Percentiles rank a stretch among this genome's conserved stretches.
phyloP scores from a whole-genome alignment of 2,113 vertebrate genomes.

The Ursus arctos region DNA sequence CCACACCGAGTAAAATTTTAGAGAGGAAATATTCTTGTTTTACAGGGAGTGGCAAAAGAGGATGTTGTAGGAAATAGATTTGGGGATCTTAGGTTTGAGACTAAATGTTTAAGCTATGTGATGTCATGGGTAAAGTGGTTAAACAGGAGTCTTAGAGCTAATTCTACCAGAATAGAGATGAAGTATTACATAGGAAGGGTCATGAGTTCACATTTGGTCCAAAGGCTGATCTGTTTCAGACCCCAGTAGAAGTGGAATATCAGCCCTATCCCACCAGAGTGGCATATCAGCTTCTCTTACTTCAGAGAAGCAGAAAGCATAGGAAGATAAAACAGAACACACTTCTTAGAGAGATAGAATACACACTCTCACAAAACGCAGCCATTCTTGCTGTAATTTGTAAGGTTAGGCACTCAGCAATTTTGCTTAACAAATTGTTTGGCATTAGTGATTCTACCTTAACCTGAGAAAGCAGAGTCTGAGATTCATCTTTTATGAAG shows the following conservation, averaged over 20 bases:
- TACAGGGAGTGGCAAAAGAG: not conserved
- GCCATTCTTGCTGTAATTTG: not conserved
- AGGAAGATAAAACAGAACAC: not conserved
- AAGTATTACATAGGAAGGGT: not conserved
- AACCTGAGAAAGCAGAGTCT: not conserved
- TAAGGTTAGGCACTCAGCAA: not conserved
- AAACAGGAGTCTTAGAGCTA: not conserved
- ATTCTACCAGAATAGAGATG: not conserved
- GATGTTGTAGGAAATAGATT: not conserved
- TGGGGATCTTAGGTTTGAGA: not conserved
- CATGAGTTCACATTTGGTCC: not conserved
- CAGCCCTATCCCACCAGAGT: not conserved
- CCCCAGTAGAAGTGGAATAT: not conserved
- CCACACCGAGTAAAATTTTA: not conserved
- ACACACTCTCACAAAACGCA: not conserved
- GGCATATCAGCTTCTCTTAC: not conserved
- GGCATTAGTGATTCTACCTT: not conserved
- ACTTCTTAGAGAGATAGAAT: not conserved
- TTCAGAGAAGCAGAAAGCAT: not conserved
- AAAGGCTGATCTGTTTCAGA: not conserved
- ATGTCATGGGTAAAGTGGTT: not conserved
- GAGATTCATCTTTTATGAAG: not conserved
- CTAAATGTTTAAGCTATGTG: not conserved
- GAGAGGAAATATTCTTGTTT: not conserved
- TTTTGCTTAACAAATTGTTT: not conserved